phyloP scores from a whole-genome alignment of 2,113 vertebrate genomes.

The Erythrolamprus reginae region DNA sequence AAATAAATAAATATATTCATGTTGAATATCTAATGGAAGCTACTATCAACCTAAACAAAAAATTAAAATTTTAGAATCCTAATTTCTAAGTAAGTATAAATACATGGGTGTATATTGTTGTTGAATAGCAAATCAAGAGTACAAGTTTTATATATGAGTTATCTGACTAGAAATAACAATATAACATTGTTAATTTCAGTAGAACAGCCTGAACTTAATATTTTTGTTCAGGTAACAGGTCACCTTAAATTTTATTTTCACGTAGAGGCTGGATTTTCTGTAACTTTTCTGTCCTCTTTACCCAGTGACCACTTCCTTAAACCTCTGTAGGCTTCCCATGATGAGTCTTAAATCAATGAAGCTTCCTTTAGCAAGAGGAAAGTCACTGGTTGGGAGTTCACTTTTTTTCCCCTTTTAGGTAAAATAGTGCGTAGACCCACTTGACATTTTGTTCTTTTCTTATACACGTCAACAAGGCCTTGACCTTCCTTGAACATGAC shows the following conservation, averaged over 20 bases:
- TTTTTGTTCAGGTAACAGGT: neutral
- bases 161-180: neutral
- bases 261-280: neutral
- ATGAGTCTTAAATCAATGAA: slow-evolving; percentile 17
- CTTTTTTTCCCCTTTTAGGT: neutral
- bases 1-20: neutral
- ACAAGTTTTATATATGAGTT: neutral
- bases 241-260: slow-evolving; percentile 1
- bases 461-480: slow-evolving; percentile 4
- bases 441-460: slow-evolving; percentile 18
- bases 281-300: neutral
- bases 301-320: slow-evolving; percentile 29
- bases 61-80: fast-evolving
- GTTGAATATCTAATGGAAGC: neutral
- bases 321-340: slow-evolving; percentile 10
- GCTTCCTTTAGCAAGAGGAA: slow-evolving; percentile 5
- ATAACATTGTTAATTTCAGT: neutral
- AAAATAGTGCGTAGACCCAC: neutral
- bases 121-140: neutral
- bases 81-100: neutral
- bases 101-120: neutral
- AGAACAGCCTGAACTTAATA: neutral
- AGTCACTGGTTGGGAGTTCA: slow-evolving; percentile 13
- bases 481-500: slow-evolving; percentile 5
- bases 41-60: neutral